These are phyloP conservation scores for Heteractis magnifica DNA, from an alignment of 92 coral and sea anemone species.

Conservation along the genomic window DNA sequence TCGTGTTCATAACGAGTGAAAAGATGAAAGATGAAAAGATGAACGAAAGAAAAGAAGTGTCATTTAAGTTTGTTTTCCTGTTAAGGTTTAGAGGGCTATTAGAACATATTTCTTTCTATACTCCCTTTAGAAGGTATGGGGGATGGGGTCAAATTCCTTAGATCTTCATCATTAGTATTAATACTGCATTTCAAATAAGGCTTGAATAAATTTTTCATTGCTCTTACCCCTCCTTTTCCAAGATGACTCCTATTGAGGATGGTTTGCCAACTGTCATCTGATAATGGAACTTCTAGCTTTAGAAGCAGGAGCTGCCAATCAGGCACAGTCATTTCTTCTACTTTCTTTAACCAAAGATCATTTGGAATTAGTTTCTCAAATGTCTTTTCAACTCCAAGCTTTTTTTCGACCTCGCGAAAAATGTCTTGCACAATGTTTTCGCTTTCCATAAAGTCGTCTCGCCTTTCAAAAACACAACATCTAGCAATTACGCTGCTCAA, in stretches of 20 bases:
- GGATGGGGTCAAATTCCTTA: no score
- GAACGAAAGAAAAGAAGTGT: no score
- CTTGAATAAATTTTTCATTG: not conserved
- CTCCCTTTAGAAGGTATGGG: no score
- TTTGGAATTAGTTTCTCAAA: conserved; percentile 6
- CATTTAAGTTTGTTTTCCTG: no score
- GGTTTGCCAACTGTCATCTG: conserved; percentile 15
- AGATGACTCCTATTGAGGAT: not conserved
- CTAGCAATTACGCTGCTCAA: conserved; percentile 2
- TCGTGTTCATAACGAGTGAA: no score
- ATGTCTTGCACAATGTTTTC: not conserved
- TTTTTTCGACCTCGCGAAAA: not conserved
- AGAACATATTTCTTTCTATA: no score
- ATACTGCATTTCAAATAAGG: no score
- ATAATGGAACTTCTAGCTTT: conserved; percentile 14
- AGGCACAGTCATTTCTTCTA: not conserved
- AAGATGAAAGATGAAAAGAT: no score
- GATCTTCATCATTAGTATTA: no score
- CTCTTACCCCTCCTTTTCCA: conserved; percentile 14
- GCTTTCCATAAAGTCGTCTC: not conserved
- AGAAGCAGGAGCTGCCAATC: conserved; percentile 22
- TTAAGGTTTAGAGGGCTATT: no score
- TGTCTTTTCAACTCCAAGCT: not conserved
- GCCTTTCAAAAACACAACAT: not conserved
- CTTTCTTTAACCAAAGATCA: conserved; percentile 10